Evolutionary conservation across 2,113 vertebrate genomes (phyloP).

Genomic region (Dipodomys merriami): DNA sequence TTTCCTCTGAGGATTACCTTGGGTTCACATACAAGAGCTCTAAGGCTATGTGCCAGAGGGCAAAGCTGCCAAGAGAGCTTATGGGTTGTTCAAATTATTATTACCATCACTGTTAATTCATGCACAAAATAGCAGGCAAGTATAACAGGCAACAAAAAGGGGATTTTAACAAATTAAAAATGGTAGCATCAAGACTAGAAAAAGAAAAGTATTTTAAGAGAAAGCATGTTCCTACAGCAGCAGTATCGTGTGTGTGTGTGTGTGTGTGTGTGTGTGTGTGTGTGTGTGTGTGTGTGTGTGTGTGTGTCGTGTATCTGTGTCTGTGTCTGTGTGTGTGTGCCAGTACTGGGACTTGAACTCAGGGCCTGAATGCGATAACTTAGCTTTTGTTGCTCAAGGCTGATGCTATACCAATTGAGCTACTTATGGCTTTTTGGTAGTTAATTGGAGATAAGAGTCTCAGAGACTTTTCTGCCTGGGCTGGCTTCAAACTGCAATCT

Average conservation of each 20-base stretch:
- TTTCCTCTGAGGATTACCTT: background rate
- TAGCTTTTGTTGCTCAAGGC: too few species aligned
- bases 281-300: too few species aligned
- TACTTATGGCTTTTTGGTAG: too few species aligned
- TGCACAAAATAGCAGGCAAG: background rate
- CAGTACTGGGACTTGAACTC: too few species aligned
- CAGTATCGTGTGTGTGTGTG: background rate
- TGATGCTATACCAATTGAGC: too few species aligned
- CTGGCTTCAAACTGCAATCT: too few species aligned
- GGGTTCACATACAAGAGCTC: background rate
- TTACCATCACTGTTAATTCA: background rate
- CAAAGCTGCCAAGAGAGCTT: background rate
- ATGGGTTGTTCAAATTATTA: background rate
- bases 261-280: too few species aligned
- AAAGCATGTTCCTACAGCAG: background rate
- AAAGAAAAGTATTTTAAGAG: background rate
- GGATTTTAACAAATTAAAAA: background rate
- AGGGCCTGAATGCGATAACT: too few species aligned
- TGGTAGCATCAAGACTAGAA: background rate
- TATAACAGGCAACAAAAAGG: background rate
- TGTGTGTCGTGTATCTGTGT: too few species aligned
- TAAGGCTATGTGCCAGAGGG: background rate
- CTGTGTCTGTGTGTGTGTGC: too few species aligned
- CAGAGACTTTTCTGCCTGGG: too few species aligned
- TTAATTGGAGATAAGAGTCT: too few species aligned